Base-by-base conservation (phyloP, 2,888 invertebrate genomes). In the Pterostichus madidus region DNA sequence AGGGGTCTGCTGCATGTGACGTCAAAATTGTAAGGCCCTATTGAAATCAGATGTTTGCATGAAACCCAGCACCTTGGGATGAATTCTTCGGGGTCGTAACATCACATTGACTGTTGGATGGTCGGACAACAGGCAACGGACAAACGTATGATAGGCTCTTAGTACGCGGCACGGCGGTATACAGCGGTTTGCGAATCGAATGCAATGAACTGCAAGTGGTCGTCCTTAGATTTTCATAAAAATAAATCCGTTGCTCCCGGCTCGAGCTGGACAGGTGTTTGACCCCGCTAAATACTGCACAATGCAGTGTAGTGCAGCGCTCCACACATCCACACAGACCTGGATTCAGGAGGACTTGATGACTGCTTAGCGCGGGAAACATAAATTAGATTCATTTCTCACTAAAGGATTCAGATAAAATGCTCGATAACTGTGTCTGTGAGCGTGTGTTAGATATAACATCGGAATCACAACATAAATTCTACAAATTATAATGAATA, bases 181-280 rank as follows among this genome's bases (percentile, higher is more conserved):
- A 39, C 39, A 5, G 39, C 68, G 44, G 68, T 71, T 71, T 44
- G 17, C 39, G 68, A 71, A 75, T 75, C 39, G 39, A 71, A 71
- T 71, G 39, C 39, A 71, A 39, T 71, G 68, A 71, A 71, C 39
- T 71, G 68, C 59, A 87, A 91, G 91, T 90, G 90, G 91, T 91
- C 90, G 91, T 90, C 91, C 91, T 91, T 91, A 91, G 90, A 90
- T 91, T 89, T 89, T 89, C 89, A 90, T 90, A 91, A 91, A 91
- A 91, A 91, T 91, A 88, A 89, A 90, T 90, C 89, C 90, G 90
- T 91, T 91, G 90, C 90, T 87, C 89, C 85, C 85, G 84, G 84
- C 85, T 85, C 80, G 81, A 84, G 83, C 78, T 76, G 84, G 83
- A 84, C 87, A 86, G 86, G 86, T 82, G 82, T 46, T 61, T 76